Conservation (phyloP, 2,797 vertebrate species). For the Coregonus suidteri region DNA sequence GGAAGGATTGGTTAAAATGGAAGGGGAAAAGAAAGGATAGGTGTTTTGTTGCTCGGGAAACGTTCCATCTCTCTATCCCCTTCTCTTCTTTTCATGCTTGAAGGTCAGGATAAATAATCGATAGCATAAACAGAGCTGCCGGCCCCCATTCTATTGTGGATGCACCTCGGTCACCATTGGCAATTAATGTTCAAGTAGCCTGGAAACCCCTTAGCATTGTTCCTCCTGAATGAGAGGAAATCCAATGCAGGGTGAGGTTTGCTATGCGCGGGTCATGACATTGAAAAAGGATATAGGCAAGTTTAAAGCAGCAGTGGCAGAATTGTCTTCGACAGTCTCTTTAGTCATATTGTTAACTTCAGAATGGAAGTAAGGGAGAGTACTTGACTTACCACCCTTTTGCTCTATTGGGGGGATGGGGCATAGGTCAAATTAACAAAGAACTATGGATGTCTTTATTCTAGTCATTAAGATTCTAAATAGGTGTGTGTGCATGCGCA, state of each 20-base stretch:
- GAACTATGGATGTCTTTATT: no score
- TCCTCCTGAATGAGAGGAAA: constrained; percentile 64
- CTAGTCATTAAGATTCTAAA: no score
- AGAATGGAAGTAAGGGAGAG: no score
- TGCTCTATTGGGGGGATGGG: no score
- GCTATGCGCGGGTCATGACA: constrained; percentile 61
- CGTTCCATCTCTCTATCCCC: constrained; percentile 45
- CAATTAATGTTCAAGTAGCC: constrained; percentile 70
- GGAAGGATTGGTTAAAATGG: constrained; percentile 60
- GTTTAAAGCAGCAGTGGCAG: not conserved
- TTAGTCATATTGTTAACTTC: no score
- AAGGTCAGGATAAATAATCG: constrained; percentile 76
- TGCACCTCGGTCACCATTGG: constrained; percentile 56
- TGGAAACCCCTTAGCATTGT: constrained; percentile 64
- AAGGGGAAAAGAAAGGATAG: constrained; percentile 18
- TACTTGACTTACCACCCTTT: no score
- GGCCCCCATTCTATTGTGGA: constrained; percentile 49
- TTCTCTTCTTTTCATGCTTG: constrained; percentile 59
- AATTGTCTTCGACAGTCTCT: no score
- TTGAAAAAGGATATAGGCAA: constrained; percentile 41
- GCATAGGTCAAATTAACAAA: no score
- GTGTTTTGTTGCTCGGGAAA: constrained; percentile 63
- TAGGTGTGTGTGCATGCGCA: not conserved
- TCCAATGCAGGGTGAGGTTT: constrained; percentile 66
- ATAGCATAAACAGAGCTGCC: constrained; percentile 61